Base-by-base conservation (phyloP, 2,797 vertebrate species). In the Sebastes miniatus region DNA sequence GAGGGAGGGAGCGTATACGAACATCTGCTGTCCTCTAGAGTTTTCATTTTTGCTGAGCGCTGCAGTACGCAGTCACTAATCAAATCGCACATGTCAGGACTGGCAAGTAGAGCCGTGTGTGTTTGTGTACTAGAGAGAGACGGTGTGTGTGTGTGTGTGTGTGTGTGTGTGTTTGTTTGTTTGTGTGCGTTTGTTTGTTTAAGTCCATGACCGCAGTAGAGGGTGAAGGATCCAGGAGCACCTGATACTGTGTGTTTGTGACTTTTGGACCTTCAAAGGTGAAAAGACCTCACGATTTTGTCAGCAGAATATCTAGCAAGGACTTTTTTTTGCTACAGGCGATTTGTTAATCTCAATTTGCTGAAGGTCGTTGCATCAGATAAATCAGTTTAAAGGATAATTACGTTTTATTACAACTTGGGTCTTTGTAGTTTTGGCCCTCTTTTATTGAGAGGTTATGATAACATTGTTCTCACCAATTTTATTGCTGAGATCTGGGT, bases 11-110 rank as follows among this genome's bases (percentile, higher is more conserved):
- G 81, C 47, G 73, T 56, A 36, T 77, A 85, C 80, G 76, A 93
- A 91, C 92, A 92, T 93, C 93, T 94, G 95, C 91, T 94, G 90
- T 94, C 89, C 94, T 95, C 92, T 68, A 84, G 91, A 89, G 94
- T 92, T 91, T 93, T 90, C 57, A 84, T 87, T 93, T 95, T 91
- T 94, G 94, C 95, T 95, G 94, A 95, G 91, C 85, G 14, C 88
- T 92, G 94, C 93, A 94, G 87, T 94, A 92, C 80, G 62, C 83
- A 88, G 86, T 83, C 92, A 92, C 94, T 94, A 95, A 96, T 95
- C 93, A 95, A 95, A 94, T 93, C 85, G 89, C 87, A 93, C 91
- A 93, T 92, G 91, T 93, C 92, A 91, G 85, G 93, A 91, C 90
- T 92, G 89, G 87, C 91, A 93, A 93, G 89, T 90, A 86, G 83